Percentiles rank a stretch among this genome's conserved stretches.
phyloP scores from a whole-genome alignment of 2,113 vertebrate species.

The Tringa solitaria region DNA sequence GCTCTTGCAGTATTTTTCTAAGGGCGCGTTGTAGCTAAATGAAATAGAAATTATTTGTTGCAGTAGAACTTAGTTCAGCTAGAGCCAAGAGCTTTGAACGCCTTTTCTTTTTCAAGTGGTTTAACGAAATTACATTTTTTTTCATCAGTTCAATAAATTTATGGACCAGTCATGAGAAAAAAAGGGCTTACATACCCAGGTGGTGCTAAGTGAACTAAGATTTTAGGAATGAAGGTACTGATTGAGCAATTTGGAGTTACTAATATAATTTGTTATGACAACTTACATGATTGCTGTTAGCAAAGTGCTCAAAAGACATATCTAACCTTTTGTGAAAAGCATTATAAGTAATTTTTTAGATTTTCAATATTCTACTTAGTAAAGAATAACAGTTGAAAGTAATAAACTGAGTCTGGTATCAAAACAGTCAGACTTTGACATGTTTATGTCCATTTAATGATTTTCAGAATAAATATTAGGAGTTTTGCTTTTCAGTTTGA shows the following conservation, averaged over 20 bases:
- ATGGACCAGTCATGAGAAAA: not conserved
- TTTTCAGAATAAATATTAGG: slow-evolving; percentile 5
- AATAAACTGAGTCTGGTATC: not conserved
- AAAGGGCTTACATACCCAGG: not conserved
- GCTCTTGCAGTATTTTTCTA: not conserved
- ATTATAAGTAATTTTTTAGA: not conserved
- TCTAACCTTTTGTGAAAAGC: not conserved
- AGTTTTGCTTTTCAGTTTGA: slow-evolving; percentile 14
- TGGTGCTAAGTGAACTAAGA: not conserved
- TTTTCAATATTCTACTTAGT: not conserved
- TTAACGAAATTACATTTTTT: not conserved
- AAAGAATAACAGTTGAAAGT: not conserved
- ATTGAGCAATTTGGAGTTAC: not conserved
- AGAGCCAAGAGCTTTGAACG: not conserved
- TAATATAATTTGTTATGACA: not conserved
- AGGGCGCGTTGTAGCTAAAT: not conserved
- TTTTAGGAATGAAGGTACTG: not conserved
- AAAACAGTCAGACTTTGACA: not conserved
- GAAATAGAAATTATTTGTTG: not conserved
- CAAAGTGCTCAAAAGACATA: not conserved
- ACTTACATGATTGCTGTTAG: not conserved
- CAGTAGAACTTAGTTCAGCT: not conserved
- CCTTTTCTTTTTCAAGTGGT: not conserved
- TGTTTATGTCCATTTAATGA: not conserved
- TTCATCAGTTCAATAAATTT: not conserved